A percentile compares a stretch with the other conserved stretches of the same genome.
These are phyloP conservation scores for Baccha elongata DNA, from an alignment of 2,888 invertebrate species.

Conservation along the genomic window DNA sequence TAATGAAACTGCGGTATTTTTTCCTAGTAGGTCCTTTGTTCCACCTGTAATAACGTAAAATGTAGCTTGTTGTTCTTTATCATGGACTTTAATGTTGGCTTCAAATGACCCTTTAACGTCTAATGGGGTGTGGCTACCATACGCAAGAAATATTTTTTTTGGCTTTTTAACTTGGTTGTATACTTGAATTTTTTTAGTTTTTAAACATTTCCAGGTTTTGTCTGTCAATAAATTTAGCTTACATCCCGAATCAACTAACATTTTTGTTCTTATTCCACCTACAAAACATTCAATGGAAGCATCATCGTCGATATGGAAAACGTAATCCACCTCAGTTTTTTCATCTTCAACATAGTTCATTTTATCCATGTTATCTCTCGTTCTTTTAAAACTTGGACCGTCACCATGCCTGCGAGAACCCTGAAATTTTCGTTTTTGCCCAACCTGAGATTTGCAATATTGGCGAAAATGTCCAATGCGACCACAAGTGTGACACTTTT, in stretches of 20 bases:
- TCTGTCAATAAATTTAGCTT: conserved; percentile 19
- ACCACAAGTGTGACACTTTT: conserved; percentile 25
- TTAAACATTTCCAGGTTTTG: conserved; percentile 16
- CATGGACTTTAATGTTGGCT: not conserved
- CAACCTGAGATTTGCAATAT: too few relatives aligned
- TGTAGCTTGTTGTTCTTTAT: not conserved
- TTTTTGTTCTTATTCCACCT: not conserved
- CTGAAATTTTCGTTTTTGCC: not conserved
- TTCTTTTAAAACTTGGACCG: not conserved
- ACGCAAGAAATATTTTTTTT: conserved; percentile 15
- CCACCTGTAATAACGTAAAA: conserved; percentile 20
- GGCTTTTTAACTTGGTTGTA: conserved; percentile 21
- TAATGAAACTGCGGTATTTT: conserved; percentile 7
- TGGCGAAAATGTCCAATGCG: conserved; percentile 5
- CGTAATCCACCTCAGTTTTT: conserved; percentile 16
- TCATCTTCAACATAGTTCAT: conserved; percentile 20
- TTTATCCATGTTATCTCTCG: not conserved
- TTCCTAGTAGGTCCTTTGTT: conserved; percentile 29
- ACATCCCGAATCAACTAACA: conserved; percentile 33
- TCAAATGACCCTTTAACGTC: conserved; percentile 17
- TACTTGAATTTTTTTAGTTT: conserved; percentile 13
- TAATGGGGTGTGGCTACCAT: conserved; percentile 10
- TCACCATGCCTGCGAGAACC: not conserved
- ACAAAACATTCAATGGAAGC: conserved; percentile 1
- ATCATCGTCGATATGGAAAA: conserved; percentile 26